Base-by-base conservation (phyloP, 2,888 invertebrate genomes). In the Philopedon plagiatum region DNA sequence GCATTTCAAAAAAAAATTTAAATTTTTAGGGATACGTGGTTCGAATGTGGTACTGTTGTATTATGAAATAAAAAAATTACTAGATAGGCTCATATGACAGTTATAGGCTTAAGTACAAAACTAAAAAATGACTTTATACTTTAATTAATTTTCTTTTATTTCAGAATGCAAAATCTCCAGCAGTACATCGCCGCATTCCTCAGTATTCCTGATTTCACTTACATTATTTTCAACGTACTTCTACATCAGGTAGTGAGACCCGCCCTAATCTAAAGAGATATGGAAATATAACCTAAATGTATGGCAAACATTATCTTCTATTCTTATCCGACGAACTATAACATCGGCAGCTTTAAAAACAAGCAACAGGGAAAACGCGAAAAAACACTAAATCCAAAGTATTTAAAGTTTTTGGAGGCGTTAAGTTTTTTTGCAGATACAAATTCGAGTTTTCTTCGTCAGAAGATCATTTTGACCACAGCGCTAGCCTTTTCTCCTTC, bases 261-360 rank as follows among this genome's bases (percentile, higher is more conserved):
- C 21, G 8, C n/a, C 23, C 3, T 23, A 13, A 49, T 13, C 26
- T 49, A 5, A 49, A 49, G 13, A 7, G 2, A 51, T 13, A 51
- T 13, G 21, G 9, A 51, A 51, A 29, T 51, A 29, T 51, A 29
- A 29, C 9, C n/a, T 5, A 21, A 51, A 13, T 5, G 8, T 26
- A 15, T 29, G 51, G 15, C 26, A 26, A 23, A 26, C 11, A 49
- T 26, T 23, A 46, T 49, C 23, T 49, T 49, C n/a, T n/a, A n/a
- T 49, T 4, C 49, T 61, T 37, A 39, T 54, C 62, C 58, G 11
- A 75, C 79, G 80, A 81, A 80, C 81, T 80, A 79, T 76, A 76
- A 78, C 81, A 79, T 80, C 75, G 81, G 82, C 82, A 82, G 81
- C 81, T 82, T 83, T 80, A 80, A 77, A 61, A 68, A 62, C 68